Evolutionary conservation across 2,113 vertebrate species (phyloP).

Genomic region (human): GRCh38 chr17:62206501-62207000

Average conservation of each 20-base stretch:
- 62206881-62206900: neutral
- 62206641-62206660: neutral
- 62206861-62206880: neutral
- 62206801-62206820: neutral
- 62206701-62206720: neutral
- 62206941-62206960: neutral
- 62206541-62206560: neutral
- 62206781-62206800: neutral
- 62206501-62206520: neutral
- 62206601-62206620: neutral
- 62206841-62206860: neutral
- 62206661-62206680: neutral
- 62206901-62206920: neutral
- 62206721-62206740: neutral
- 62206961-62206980: neutral
- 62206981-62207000: neutral
- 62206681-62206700: neutral
- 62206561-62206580: neutral
- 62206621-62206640: neutral
- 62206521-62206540: neutral
- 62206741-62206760: neutral
- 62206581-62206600: neutral
- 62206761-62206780: neutral
- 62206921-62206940: neutral
- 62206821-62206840: neutral